These are phyloP conservation scores for Campylorhamphus procurvoides DNA, from an alignment of 2,113 vertebrate species.

Conservation along the genomic window DNA sequence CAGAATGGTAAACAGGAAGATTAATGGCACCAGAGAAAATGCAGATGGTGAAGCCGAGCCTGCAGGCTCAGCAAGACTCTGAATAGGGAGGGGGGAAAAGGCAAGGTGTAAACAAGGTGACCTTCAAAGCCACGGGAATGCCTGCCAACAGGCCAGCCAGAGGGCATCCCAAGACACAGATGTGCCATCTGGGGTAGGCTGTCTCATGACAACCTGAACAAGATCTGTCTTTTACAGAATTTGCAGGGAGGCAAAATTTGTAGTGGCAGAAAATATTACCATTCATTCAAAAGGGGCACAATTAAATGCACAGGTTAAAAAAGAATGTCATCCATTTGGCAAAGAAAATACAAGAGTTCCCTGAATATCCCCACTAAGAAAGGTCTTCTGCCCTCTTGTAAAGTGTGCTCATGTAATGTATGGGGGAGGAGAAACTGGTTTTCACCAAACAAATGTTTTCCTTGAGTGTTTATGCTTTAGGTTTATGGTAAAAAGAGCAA, in stretches of 20 bases:
- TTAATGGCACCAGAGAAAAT: constrained; percentile 67
- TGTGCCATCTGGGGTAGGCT: constrained; percentile 60
- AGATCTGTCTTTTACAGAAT: constrained; percentile 37
- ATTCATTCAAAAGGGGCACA: not conserved
- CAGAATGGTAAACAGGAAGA: constrained; percentile 66
- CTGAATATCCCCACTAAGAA: not conserved
- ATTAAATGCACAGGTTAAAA: not conserved
- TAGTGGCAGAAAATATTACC: not conserved
- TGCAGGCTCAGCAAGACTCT: constrained; percentile 68
- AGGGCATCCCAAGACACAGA: constrained; percentile 48
- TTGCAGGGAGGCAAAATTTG: not conserved
- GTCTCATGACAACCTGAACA: constrained; percentile 16
- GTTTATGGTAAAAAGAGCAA: not conserved
- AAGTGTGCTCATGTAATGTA: not conserved
- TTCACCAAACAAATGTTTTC: constrained; percentile 27
- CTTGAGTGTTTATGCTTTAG: not conserved
- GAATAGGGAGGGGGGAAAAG: not conserved
- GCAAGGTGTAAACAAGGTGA: constrained; percentile 43
- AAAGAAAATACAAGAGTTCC: not conserved
- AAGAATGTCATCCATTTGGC: not conserved
- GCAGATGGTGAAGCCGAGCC: constrained; percentile 68
- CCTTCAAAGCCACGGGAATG: constrained; percentile 48
- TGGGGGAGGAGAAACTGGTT: constrained; percentile 1
- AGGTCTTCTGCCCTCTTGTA: not conserved
- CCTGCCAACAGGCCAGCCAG: constrained; percentile 51